Evolutionary conservation across 2,113 vertebrate species (phyloP).

Genomic region (Trochalopteron elliotii): DNA sequence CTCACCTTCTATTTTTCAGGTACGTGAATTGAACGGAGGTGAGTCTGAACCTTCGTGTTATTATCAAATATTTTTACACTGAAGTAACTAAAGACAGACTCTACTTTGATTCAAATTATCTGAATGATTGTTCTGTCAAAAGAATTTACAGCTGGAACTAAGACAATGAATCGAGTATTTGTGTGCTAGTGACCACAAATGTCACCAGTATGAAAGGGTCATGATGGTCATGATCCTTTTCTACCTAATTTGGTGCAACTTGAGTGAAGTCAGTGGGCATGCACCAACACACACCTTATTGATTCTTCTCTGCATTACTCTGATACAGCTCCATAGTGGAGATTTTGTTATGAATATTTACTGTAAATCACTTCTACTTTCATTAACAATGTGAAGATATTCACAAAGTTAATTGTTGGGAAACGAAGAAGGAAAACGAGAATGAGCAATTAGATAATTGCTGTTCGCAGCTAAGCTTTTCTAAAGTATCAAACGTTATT

Average conservation of each 20-base stretch:
- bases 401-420: neutral
- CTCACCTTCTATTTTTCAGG: neutral
- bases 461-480: neutral
- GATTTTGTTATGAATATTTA: neutral
- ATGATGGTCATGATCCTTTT: neutral
- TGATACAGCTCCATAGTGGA: neutral
- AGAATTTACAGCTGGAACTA: neutral
- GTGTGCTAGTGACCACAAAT: neutral
- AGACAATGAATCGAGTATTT: neutral
- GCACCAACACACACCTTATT: fast-evolving
- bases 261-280: neutral
- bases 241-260: neutral
- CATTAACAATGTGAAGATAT: neutral
- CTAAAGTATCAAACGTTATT: neutral
- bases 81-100: neutral
- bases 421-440: neutral
- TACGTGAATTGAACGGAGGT: neutral
- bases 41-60: neutral
- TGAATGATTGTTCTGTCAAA: neutral
- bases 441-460: neutral
- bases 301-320: neutral
- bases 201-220: neutral
- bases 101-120: neutral
- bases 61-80: neutral
- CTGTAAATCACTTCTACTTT: neutral